These are phyloP conservation scores for Mycteria americana DNA, from an alignment of 2,797 vertebrate species.

Conservation along the genomic window DNA sequence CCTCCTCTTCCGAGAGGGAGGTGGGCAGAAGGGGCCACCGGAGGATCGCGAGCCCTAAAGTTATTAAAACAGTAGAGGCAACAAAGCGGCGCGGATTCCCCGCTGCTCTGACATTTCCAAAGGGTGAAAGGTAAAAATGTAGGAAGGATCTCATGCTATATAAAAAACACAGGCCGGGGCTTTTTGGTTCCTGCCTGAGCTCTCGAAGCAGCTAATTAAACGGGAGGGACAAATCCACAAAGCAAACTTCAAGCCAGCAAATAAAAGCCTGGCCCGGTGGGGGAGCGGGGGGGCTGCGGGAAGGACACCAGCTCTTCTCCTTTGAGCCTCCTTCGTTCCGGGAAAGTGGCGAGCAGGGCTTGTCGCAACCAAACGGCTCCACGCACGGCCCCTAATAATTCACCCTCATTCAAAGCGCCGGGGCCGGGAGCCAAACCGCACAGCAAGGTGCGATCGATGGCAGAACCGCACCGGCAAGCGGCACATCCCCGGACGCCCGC, in stretches of 20 bases:
- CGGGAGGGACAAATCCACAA: neutral
- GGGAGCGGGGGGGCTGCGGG: neutral
- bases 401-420: rapidly evolving
- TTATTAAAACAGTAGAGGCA: neutral
- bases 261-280: neutral
- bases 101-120: conserved; percentile 33
- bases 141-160: neutral
- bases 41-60: neutral
- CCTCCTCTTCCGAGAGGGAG: neutral
- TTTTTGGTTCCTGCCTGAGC: neutral
- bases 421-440: neutral
- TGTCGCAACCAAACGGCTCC: neutral
- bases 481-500: rapidly evolving
- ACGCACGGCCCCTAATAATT: neutral
- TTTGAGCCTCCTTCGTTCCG: neutral
- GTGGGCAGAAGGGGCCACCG: neutral
- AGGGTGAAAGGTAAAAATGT: conserved; percentile 17
- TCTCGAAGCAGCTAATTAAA: conserved; percentile 25
- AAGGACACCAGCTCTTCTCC: neutral
- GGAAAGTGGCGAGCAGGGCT: neutral
- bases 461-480: rapidly evolving
- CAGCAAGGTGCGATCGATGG: rapidly evolving
- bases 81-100: neutral
- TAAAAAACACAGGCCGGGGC: neutral
- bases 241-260: neutral